Evolutionary conservation across 2,888 invertebrate species (phyloP), one percentile per base, ranked within the genome.

Genomic region (Lysandra bellargus): DNA sequence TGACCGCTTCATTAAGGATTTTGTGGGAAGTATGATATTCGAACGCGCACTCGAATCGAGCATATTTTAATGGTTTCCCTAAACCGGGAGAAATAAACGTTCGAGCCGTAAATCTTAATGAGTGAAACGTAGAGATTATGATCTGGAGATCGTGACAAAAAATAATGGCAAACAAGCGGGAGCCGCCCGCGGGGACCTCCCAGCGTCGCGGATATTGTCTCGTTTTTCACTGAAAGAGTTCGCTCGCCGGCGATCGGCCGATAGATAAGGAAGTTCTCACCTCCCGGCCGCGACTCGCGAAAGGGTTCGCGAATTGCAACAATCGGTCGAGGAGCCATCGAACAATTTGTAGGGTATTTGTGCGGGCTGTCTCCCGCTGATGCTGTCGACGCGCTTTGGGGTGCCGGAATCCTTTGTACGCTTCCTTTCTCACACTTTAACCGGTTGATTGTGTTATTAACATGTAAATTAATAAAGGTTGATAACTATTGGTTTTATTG

Each of bases 231-330:
- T 91, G 89, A 93, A 94, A 93, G 92, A 92, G 92, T 91, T 91
- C 87, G 89, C 88, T 85, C 85, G 82, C 78, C 79, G 79, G 81
- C 86, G 93, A 93, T 93, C 86, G 87, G 85, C 83, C 84, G 86
- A 87, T 85, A 93, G 94, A 94, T 94, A 94, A 93, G 91, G 90
- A 86, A 86, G 88, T 93, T 94, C 94, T 92, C 93, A 94, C 93
- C 92, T 93, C 92, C 91, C 92, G 91, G 91, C 87, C 90, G 90
- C 88, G 84, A 83, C 84, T 89, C 87, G 91, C 90, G 90, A 92
- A 94, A 93, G 93, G 94, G 93, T 92, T 93, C 90, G 89, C 88
- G 93, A 93, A 94, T 94, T 93, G 94, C 94, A 92, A 94, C 94
- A 94, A 94, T 94, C 92, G 92, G 92, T 93, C 87, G 88, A 93